A percentile compares a stretch with the other conserved stretches of the same genome.
Evolutionary conservation across 2,888 invertebrate species (phyloP).

Genomic region (Hypsopygia costalis): DNA sequence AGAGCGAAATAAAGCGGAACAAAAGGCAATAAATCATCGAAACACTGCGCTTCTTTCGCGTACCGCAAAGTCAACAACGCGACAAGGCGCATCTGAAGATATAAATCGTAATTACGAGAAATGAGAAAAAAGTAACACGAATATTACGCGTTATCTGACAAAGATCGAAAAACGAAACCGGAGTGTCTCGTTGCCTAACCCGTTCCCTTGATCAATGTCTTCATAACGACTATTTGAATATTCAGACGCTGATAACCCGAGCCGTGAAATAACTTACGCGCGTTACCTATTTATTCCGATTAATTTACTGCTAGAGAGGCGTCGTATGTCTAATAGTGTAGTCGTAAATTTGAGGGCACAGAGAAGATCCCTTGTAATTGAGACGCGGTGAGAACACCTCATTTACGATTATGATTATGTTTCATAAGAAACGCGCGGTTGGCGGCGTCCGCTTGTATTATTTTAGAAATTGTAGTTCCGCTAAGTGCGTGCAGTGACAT

Average conservation of each 20-base stretch:
- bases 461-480: constrained; percentile 34
- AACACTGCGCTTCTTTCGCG: constrained; percentile 23
- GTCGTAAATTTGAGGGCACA: constrained; percentile 37
- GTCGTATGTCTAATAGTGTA: constrained; percentile 43
- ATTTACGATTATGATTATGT: constrained; percentile 53
- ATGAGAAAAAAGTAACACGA: constrained; percentile 27
- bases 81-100: constrained; percentile 29
- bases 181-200: constrained; percentile 31
- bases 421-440: constrained; percentile 28
- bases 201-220: constrained; percentile 50
- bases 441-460: constrained; percentile 23
- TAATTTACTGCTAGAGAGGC: constrained; percentile 48
- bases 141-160: constrained; percentile 33
- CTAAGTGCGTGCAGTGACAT: too few relatives aligned
- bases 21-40: constrained; percentile 28
- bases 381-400: constrained; percentile 28
- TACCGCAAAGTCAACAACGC: constrained; percentile 26
- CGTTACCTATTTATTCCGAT: constrained; percentile 42
- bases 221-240: constrained; percentile 45
- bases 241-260: constrained; percentile 25
- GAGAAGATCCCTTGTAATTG: constrained; percentile 44
- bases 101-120: constrained; percentile 52
- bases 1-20: constrained; percentile 17
- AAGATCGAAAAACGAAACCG: constrained; percentile 33
- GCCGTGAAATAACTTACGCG: constrained; percentile 33